Conservation (phyloP, 2,888 invertebrate species). For the Ectobius pallidus region DNA sequence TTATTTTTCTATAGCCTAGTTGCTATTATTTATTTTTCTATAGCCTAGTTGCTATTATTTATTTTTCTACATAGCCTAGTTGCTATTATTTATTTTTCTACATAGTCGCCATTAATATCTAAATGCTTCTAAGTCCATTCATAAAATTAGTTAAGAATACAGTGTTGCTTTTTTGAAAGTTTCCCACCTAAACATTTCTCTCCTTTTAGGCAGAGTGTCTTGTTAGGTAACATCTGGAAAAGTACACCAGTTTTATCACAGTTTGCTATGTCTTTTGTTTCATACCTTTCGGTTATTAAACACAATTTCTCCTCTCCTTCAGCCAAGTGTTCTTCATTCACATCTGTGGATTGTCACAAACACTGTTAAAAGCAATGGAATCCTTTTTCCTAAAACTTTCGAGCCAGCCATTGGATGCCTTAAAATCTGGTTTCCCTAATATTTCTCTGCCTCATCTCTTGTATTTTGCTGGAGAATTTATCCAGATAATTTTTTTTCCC, state of each 20-base stretch:
- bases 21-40: too few species aligned
- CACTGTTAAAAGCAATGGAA: background rate
- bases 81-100: too few species aligned
- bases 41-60: too few species aligned
- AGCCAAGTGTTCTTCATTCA: background rate
- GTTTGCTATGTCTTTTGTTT: background rate
- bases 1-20: too few species aligned
- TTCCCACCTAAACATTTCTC: slow-evolving; percentile 2
- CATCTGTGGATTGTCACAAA: background rate
- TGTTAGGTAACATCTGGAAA: background rate
- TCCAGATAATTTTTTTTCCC: background rate
- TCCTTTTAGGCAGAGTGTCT: slow-evolving; percentile 2
- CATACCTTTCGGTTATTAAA: background rate
- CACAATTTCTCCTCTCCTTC: background rate
- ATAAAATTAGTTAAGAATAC: background rate
- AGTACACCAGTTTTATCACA: background rate
- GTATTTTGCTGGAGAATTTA: background rate
- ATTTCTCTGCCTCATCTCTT: too few species aligned
- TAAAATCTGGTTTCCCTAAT: background rate
- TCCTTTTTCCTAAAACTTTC: background rate
- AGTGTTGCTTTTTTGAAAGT: background rate
- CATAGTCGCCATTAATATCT: too few species aligned
- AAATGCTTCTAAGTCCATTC: too few species aligned
- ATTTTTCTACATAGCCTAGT: too few species aligned
- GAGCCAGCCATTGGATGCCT: background rate